Evolutionary conservation across 2,113 vertebrate species (phyloP), one percentile per base, ranked within the genome.

Genomic region (Trematomus loennbergii): DNA sequence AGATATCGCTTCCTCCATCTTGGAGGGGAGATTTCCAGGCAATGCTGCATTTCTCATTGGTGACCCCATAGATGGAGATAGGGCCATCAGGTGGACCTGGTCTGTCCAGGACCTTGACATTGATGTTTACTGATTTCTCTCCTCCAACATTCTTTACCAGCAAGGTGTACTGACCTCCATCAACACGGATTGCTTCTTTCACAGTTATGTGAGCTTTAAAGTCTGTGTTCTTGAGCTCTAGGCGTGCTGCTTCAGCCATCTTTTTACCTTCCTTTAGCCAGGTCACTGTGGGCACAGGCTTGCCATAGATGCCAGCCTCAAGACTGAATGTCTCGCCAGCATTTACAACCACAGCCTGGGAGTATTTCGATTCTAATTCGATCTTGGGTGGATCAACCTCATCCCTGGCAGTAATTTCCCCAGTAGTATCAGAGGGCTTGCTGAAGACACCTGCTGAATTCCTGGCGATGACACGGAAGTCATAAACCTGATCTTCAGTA

Each of bases 71-170:
- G 73, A 98, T 91, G 70, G 93, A 94, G 76, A 97, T 93, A 46
- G 98, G 98, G 60, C 96, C 96, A 91, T 97, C 97, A 45, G 98
- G 97, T 83, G 98, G 97, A 53, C 98, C 98, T 92, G 98, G 98
- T 91, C 96, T 97, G 64, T 99, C 98, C 63, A 99, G 94, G 82
- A 99, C 97, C 92, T 98, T 99, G 48, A 99, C 95, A 3, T 95
- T 96, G 79, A 99, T 90, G 67, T 93, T 92, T 71, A 96, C 95
- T 57, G 95, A 96, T 95, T 96, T 98, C 89, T 98, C 96, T 87
- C 98, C 98, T 78, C 97, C 98, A 86, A 99, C 97, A 72, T 99
- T 99, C 91, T 97, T 99, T 77, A 97, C 93, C 22, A 96, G 90
- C 50, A 99, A 82, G 52, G 95, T 91, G 79, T 99, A 99, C 72